A percentile compares a stretch with the other conserved stretches of the same genome.
Evolutionary conservation across 2,113 vertebrate genomes (phyloP).

Genomic region (Garra rufa): DNA sequence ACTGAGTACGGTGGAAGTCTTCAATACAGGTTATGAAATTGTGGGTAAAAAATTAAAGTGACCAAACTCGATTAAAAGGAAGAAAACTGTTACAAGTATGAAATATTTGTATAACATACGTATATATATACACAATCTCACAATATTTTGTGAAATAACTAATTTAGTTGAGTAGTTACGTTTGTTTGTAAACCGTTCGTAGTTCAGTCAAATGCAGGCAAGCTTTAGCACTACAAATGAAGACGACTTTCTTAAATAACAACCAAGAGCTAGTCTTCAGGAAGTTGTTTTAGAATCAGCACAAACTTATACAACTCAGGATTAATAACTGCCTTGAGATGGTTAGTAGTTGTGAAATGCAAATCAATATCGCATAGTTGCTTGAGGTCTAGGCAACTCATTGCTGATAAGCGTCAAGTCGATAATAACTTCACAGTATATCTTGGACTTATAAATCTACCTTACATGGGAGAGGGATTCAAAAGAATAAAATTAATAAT

Average conservation of each 20-base stretch:
- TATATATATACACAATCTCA: not conserved
- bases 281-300: not conserved
- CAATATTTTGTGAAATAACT: not conserved
- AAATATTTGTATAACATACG: not conserved
- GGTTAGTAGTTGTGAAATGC: not conserved
- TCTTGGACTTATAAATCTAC: not conserved
- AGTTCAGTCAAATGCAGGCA: constrained; percentile 6
- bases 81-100: not conserved
- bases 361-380: not conserved
- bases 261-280: not conserved
- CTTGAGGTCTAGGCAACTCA: not conserved
- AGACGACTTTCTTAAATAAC: not conserved
- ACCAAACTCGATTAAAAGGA: not conserved
- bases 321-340: not conserved
- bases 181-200: constrained; percentile 7
- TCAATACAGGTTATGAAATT: not conserved
- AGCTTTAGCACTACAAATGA: not conserved
- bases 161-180: not conserved
- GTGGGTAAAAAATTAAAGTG: not conserved
- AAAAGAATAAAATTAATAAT: constrained; percentile 9
- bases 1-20: not conserved
- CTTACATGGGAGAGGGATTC: not conserved
- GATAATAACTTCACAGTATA: constrained; percentile 16
- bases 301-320: not conserved
- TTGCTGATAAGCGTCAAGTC: not conserved